A percentile compares a stretch with the other conserved stretches of the same genome.
Evolutionary conservation across 2,888 invertebrate genomes (phyloP).

Genomic region (Tromatobia lineatoria): DNA sequence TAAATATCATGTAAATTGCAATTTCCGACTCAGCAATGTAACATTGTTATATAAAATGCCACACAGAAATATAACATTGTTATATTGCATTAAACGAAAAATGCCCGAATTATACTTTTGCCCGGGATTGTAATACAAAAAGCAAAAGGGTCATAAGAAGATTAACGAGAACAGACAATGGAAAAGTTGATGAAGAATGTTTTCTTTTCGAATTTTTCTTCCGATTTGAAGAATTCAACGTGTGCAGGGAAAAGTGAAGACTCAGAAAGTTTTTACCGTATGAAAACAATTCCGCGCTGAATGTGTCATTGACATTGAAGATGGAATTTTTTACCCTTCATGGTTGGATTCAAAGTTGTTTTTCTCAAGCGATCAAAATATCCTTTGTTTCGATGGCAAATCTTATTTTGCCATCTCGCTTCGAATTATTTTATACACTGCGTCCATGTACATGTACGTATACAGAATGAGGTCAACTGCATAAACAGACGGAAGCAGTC

Average conservation of each 20-base stretch:
- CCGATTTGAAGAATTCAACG: background rate
- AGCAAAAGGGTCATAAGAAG: no score
- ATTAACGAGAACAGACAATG: no score
- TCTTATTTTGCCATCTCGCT: background rate
- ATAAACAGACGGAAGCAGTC: slow-evolving; percentile 40
- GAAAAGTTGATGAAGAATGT: no score
- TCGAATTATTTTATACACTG: background rate
- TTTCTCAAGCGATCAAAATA: background rate
- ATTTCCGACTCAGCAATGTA: no score
- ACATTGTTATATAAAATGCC: no score
- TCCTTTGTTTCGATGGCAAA: background rate
- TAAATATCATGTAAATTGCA: no score
- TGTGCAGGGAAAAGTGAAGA: background rate
- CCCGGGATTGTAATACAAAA: no score
- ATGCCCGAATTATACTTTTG: no score
- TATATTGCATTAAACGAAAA: no score
- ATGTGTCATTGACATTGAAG: background rate
- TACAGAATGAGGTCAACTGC: slow-evolving; percentile 55
- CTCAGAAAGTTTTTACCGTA: background rate
- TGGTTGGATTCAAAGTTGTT: background rate
- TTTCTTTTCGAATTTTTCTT: no score
- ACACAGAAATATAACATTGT: no score
- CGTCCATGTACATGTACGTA: slow-evolving; percentile 14
- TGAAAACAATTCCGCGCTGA: background rate
- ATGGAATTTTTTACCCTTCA: background rate